Base-by-base conservation (phyloP, 1,140 invertebrate genomes). In the Zaprionus taronus region DNA sequence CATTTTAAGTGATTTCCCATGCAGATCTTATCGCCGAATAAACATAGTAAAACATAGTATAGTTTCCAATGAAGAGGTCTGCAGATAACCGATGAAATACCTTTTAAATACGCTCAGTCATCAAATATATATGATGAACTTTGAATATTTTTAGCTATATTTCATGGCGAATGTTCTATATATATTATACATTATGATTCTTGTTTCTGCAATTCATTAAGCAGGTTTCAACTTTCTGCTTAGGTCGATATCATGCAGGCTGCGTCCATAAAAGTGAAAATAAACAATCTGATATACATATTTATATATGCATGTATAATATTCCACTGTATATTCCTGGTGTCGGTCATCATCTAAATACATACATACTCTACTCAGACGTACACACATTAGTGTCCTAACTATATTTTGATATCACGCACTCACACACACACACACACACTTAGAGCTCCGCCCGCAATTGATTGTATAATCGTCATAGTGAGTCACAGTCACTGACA, bases 321-420 rank as follows among this genome's bases (percentile, higher is more conserved):
- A 38, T 15, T 34, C 9, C 4, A 3, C n/a, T 17, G n/a, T 47
- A 17, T 47, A 47, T 51, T 51, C 41, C 41, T 6, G 41, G 41
- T 47, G 41, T 47, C 41, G 41, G 41, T 15, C n/a, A 24, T 22
- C 20, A 12, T 51, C 11, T 12, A 51, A 14, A 24, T 12, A 24
- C 20, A 51, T 4, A 24, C 11, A 51, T 6, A 51, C 47, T 3
- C 51, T 26, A 56, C 53, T 17, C 47, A 28, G 20, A 55, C 51
- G 14, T 22, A 12, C 51, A 56, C 53, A 9, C 53, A 31, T 26
- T 26, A 26, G 41, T 41, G 36, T 55, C n/a, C 56, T 56, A 34
- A 60, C 41, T 28, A 60, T 58, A 75, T 63, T 74, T 75, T 75
- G 72, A 76, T 76, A 76, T 60, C 68, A 76, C 68, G 61, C 73